Base-by-base conservation (phyloP, 2,888 invertebrate species). In the Meteorus colon region DNA sequence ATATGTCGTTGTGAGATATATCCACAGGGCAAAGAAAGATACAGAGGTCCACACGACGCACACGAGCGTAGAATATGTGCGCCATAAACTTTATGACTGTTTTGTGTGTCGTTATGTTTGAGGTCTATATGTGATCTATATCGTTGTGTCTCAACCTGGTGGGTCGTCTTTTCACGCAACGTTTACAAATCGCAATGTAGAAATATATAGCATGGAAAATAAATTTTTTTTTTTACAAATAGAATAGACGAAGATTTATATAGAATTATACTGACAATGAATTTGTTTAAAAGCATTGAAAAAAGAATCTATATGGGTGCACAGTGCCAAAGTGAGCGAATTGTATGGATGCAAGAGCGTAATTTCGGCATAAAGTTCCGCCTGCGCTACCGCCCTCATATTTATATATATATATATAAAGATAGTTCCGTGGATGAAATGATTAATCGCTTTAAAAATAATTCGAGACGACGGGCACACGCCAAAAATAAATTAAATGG, bases 11-110 rank as follows among this genome's bases (percentile, higher is more conserved):
- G 41, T 41, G 1, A 41, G n/a, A 41, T 63, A 72, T 72, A 72
- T 63, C 48, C 31, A 72, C 14, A 19, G 48, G 62, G 31, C 45
- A 55, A 19, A 72, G 48, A 72, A 16, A 63, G 63, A 63, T 27
- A 34, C 65, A 60, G n/a, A 27, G 34, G 6, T 14, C 71, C 55
- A 29, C 51, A 41, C 41, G 48, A 5, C 14, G 2, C 48, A 72
- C 71, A 27, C 60, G 41, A 41, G 71, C 62, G 71, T 72, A 41
- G 62, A 60, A 72, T 73, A 65, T 77, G 77, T 78, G 76, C 77
- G 79, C 77, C 78, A 79, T 82, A 81, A 82, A 82, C 77, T 82
- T 82, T 82, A 82, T 81, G 81, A 60, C 78, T 68, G 67, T 59
- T 55, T 55, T 55, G 55, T 55, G 55, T 55, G 55, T n/a, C 41